phyloP scores from a whole-genome alignment of 1,140 invertebrate genomes.

The Dendrolimus punctatus region DNA sequence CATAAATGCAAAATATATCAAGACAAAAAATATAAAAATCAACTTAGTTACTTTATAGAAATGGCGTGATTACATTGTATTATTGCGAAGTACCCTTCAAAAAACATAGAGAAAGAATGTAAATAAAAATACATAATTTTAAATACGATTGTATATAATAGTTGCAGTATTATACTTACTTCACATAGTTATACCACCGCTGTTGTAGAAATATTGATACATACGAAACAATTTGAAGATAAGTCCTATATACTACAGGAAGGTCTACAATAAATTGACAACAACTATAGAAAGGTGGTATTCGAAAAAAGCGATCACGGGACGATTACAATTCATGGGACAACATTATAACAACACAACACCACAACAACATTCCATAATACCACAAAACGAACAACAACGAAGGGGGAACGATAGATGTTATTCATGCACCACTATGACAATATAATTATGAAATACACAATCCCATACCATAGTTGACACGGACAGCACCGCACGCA shows the following conservation, averaged over 20 bases:
- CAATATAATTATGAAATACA: constrained; percentile 17
- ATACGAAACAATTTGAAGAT: neutral
- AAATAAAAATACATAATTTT: constrained; percentile 3
- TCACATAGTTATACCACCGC: constrained; percentile 16
- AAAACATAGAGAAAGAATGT: neutral
- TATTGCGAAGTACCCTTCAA: too few relatives aligned
- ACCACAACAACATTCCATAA: constrained; percentile 58
- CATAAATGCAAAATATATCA: too few relatives aligned
- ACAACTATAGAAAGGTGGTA: constrained; percentile 2
- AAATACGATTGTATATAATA: neutral
- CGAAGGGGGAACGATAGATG: constrained; percentile 48
- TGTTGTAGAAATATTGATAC: constrained; percentile 20
- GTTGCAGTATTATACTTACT: constrained; percentile 19
- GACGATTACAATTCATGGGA: constrained; percentile 26
- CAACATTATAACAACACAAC: constrained; percentile 49
- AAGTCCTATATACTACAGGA: neutral
- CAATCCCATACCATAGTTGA: neutral
- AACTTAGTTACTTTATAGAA: too few relatives aligned
- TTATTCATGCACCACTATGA: constrained; percentile 69
- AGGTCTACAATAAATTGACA: neutral
- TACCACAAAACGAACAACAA: constrained; percentile 26
- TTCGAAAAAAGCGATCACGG: constrained; percentile 53
- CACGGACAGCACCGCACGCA: too few relatives aligned
- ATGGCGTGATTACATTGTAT: too few relatives aligned
- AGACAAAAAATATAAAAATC: too few relatives aligned